phyloP scores from a whole-genome alignment of 2,888 invertebrate species.

The Megaustenia siamemsis region DNA sequence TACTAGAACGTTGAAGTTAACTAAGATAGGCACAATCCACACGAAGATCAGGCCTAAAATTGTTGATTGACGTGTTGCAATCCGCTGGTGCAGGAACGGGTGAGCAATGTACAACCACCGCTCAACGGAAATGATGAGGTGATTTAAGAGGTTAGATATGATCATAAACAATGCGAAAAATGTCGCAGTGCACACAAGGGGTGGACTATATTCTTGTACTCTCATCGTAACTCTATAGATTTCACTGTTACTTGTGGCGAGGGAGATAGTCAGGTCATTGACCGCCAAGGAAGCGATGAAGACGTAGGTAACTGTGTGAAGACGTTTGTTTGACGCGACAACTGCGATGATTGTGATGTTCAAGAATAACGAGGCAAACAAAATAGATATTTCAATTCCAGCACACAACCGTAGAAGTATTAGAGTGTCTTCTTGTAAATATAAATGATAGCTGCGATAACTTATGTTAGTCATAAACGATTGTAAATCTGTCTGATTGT shows the following conservation, averaged over 20 bases:
- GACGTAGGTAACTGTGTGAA: background rate
- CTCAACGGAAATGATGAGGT: constrained; percentile 1
- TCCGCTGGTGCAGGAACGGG: background rate
- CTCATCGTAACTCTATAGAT: background rate
- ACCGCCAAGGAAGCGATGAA: constrained; percentile 13
- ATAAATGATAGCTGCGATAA: no score
- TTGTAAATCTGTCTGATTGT: no score
- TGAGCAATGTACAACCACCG: constrained; percentile 2
- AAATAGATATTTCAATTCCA: no score
- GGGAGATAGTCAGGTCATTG: background rate
- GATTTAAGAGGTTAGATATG: background rate
- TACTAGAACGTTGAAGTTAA: background rate
- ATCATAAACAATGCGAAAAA: background rate
- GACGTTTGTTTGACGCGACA: background rate
- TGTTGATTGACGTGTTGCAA: background rate
- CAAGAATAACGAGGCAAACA: no score
- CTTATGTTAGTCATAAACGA: no score
- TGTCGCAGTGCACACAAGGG: background rate
- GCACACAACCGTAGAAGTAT: no score
- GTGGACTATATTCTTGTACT: background rate
- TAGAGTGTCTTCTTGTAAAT: no score
- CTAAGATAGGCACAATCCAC: background rate
- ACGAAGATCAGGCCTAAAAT: background rate
- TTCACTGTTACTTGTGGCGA: no score
- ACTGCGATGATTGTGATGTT: background rate